Base-by-base conservation (phyloP, 2,888 invertebrate species). In the Ferrisia virgata region DNA sequence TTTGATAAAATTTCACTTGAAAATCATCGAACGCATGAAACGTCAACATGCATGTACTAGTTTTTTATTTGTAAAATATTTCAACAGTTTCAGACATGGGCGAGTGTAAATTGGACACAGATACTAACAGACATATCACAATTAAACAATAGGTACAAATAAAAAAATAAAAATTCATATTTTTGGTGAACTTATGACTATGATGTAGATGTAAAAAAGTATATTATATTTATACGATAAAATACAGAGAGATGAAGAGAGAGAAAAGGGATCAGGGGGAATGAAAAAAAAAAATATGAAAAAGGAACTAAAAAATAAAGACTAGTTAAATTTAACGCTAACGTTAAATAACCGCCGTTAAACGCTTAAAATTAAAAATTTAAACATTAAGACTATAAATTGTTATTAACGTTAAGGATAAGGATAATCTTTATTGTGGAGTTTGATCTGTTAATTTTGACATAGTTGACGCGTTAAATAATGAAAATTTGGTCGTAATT, bases 401-500 rank as follows among this genome's bases (percentile, higher is more conserved):
- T 76, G 72, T 76, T 76, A 76, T 36, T n/a, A 76, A 76, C 72
- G 36, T 76, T 76, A 76, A 76, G 36, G 4, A 15, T 28, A 33
- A 76, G 64, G 15, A 64, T 64, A 64, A 58, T 28, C 28, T 64
- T 69, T 69, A 69, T 69, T 76, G 72, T 76, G 36, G 28, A 76
- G 18, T 76, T 76, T 76, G 33, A 76, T 76, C 36, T n/a, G 72
- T 36, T 76, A 43, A 22, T 47, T 79, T 47, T 43, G 43, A 79
- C 28, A 40, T 33, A 3, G 43, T 43, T 22, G 39, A 28, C 15
- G 28, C 33, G 69, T 91, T 92, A 94, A 87, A 94, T 93, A 87
- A 96, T 93, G 88, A 96, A 96, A 88, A 96, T 95, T 87, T 94
- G 93, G 88, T 94, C 94, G 88, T 96, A 96, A 89, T 97, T 93